Evolutionary conservation across 2,113 vertebrate genomes (phyloP).

Genomic region (Hydrolagus affinis): DNA sequence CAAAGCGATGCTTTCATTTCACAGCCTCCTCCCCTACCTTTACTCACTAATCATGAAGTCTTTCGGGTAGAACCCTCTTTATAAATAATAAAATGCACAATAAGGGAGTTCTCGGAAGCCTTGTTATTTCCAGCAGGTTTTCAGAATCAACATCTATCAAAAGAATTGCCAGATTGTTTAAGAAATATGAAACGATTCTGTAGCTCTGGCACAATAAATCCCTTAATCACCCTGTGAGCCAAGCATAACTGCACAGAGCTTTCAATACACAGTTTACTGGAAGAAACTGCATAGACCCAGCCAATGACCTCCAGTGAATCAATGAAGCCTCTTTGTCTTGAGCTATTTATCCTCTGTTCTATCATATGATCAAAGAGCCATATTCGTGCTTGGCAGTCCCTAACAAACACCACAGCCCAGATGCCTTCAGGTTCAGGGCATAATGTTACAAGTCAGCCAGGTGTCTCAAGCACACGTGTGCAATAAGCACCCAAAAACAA

Average conservation of each 20-base stretch:
- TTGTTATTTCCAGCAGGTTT: background rate
- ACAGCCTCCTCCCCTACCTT: too few species aligned
- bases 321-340: background rate
- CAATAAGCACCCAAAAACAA: background rate
- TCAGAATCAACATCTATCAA: background rate
- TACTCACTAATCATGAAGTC: too few species aligned
- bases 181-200: background rate
- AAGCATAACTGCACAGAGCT: background rate
- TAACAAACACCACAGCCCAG: background rate
- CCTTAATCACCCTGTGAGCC: background rate
- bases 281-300: background rate
- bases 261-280: conserved; percentile 9
- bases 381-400: background rate
- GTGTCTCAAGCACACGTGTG: background rate
- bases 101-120: background rate
- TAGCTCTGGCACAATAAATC: background rate
- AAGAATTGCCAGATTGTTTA: background rate
- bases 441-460: background rate
- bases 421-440: background rate
- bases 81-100: too few species aligned
- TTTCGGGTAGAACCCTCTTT: too few species aligned
- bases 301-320: background rate
- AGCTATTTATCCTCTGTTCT: background rate
- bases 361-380: too few species aligned
- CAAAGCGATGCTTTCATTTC: too few species aligned